Conservation (phyloP, 2,888 invertebrate species). For the Empis stercorea region DNA sequence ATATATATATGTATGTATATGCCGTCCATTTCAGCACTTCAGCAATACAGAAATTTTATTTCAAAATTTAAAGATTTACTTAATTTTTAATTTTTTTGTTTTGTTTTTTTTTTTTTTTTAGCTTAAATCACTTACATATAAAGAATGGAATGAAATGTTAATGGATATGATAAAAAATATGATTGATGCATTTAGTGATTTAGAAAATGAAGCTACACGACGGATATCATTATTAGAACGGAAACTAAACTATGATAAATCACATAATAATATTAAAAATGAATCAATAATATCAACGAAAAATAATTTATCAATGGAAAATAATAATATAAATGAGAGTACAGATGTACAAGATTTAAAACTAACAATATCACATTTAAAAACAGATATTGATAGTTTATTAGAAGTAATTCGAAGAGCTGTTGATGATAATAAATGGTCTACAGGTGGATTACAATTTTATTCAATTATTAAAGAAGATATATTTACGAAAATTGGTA, state of each 20-base stretch:
- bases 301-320: too few relatives aligned
- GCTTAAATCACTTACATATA: constrained; percentile 50
- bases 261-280: too few relatives aligned
- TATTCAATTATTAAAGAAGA: constrained; percentile 34
- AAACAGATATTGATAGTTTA: constrained; percentile 32
- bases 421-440: constrained; percentile 33
- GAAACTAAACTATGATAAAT: constrained; percentile 12
- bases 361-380: constrained; percentile 21
- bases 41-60: too few relatives aligned
- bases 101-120: constrained; percentile 24
- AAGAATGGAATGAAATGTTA: constrained; percentile 48
- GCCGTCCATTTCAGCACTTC: too few relatives aligned
- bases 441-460: constrained; percentile 32
- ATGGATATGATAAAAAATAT: constrained; percentile 47
- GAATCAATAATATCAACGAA: too few relatives aligned
- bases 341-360: neutral
- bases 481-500: constrained; percentile 22
- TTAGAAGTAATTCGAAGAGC: constrained; percentile 37
- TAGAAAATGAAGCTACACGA: constrained; percentile 46
- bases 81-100: too few relatives aligned
- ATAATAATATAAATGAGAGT: neutral
- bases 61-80: too few relatives aligned
- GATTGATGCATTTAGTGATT: constrained; percentile 45
- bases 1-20: too few relatives aligned
- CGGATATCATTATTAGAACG: constrained; percentile 39